A percentile compares a stretch with the other conserved stretches of the same genome.
Conservation (phyloP, 1,140 invertebrate genomes). For the Glossosoma conforme region DNA sequence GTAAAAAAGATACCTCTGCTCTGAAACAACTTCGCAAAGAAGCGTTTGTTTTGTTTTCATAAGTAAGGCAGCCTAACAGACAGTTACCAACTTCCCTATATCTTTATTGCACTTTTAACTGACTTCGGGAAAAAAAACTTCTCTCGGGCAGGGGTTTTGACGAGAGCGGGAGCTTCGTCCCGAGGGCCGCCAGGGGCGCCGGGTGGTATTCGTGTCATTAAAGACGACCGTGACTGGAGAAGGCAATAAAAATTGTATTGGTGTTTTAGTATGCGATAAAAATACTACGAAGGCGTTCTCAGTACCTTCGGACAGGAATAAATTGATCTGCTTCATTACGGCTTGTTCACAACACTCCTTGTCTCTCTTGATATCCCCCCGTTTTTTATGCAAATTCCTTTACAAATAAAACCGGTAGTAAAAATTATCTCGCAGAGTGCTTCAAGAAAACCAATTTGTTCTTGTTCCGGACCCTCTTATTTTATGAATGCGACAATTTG, state of each 20-base stretch:
- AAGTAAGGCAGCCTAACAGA: too few species aligned
- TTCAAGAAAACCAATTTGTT: too few species aligned
- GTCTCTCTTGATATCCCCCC: background rate
- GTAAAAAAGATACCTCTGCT: too few species aligned
- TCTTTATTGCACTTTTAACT: slow-evolving; percentile 13
- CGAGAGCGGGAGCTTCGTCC: background rate
- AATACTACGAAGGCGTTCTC: slow-evolving; percentile 3
- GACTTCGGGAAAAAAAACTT: slow-evolving; percentile 8
- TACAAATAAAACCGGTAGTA: too few species aligned
- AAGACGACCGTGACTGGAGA: background rate
- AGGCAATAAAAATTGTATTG: slow-evolving; percentile 7
- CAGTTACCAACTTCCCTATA: too few species aligned
- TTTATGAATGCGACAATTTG: too few species aligned
- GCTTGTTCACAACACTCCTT: background rate
- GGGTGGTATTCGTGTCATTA: background rate
- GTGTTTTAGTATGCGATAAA: slow-evolving; percentile 3
- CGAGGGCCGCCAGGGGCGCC: background rate
- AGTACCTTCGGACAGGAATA: background rate
- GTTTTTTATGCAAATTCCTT: slow-evolving; percentile 2
- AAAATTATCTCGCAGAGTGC: too few species aligned
- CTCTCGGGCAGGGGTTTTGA: background rate
- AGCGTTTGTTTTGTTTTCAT: too few species aligned
- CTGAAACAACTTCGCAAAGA: too few species aligned
- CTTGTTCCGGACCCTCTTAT: too few species aligned
- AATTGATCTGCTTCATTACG: background rate